Evolutionary conservation across 2,888 invertebrate genomes (phyloP), one percentile per base, ranked within the genome.

Genomic region (Palloptera scutellata): DNA sequence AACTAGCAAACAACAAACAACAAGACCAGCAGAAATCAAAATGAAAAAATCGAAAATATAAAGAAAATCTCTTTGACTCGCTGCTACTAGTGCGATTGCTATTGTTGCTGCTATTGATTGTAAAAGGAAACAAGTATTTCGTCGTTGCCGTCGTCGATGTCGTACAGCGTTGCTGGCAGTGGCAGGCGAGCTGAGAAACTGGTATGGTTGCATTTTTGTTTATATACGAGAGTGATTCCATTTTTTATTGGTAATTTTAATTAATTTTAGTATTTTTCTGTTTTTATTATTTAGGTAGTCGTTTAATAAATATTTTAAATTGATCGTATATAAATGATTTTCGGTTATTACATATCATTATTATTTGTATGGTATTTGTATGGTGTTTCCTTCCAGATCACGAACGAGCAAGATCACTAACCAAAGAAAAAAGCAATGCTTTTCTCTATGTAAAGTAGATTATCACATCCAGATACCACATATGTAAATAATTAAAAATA

Each of bases 121-220:
- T 48, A n/a, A 48, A 48, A 48, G 48, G 15, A 48, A 48, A 48
- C 48, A 15, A 15, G 48, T 48, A 48, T 48, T 48, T 48, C 48
- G 48, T 48, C 48, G 48, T n/a, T 4, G 4, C n/a, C 42, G 20
- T 11, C n/a, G 60, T 30, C 43, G 54, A 20, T 62, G 62, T 20
- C 54, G 30, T 30, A 48, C 42, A 13, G 17, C n/a, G 60, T 30
- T 54, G 54, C n/a, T 62, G 62, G 20, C 54, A 43, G 20, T 62
- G 62, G 43, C 62, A 13, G 63, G 15, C 63, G 54, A n/a, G 15
- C 62, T 68, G 42, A 69, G 30, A 72, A 73, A 73, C 72, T 70
- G 72, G 73, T 72, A 67, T 70, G 72, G 65, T 72, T 73, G 70
- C 73, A 73, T 73, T 72, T 70, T 73, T 73, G 64, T 57, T 43